Conservation (phyloP, 2,888 invertebrate genomes). For the Aporophyla nigra region DNA sequence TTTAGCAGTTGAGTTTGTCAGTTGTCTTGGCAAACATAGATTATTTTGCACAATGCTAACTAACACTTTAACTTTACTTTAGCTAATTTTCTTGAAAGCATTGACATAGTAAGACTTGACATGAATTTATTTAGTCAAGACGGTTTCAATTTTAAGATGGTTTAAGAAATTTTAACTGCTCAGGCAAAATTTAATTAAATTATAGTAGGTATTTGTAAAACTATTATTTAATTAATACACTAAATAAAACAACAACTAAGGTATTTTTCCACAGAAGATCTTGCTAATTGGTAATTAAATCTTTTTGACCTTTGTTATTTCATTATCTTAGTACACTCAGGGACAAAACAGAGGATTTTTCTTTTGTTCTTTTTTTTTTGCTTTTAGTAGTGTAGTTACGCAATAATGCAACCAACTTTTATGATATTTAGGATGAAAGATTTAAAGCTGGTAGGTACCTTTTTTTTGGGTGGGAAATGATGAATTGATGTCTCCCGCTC, state of each 20-base stretch:
- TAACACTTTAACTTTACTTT: background rate
- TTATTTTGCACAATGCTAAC: constrained; percentile 22
- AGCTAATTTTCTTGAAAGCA: background rate
- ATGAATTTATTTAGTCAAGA: background rate
- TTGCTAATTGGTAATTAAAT: constrained; percentile 15
- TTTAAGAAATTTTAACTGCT: background rate
- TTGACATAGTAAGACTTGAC: background rate
- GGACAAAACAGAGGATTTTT: constrained; percentile 4
- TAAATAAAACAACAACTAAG: background rate
- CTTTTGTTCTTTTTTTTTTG: background rate
- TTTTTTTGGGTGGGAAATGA: too few relatives aligned
- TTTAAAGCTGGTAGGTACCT: background rate
- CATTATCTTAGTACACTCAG: background rate
- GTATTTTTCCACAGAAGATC: background rate
- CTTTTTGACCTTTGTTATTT: background rate
- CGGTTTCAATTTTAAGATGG: too few relatives aligned
- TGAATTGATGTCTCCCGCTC: too few relatives aligned
- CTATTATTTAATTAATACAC: background rate
- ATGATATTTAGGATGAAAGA: background rate
- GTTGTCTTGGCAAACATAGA: constrained; percentile 13
- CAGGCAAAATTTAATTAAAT: background rate
- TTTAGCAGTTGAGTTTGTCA: background rate
- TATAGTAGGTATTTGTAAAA: too few relatives aligned
- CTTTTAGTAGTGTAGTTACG: background rate
- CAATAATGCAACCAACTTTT: background rate